Evolutionary conservation across 2,888 invertebrate genomes (phyloP), one percentile per base, ranked within the genome.

Genomic region (Octodonta nipae): DNA sequence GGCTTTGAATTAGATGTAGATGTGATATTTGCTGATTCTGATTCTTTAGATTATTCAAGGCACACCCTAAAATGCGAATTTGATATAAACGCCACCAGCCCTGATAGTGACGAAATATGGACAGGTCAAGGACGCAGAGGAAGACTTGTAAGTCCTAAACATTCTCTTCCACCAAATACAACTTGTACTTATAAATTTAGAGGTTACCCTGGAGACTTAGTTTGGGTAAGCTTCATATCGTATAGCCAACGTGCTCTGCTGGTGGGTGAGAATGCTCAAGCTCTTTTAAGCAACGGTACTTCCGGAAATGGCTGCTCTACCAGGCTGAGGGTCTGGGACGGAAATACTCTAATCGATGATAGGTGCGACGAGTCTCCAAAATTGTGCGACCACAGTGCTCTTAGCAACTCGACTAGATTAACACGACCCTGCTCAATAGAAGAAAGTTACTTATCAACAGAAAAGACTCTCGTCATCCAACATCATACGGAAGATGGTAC

Each of bases 1-100:
- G 83, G 83, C 34, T 82, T 88, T 50, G 88, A 88, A 53, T 69
- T 89, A 26, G 78, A 82, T 48, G 82, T 87, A n/a, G 84, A 85
- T 50, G 81, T 89, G 22, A 74, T 87, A 22, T 87, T 87, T 55
- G 81, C 84, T 1, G 86, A 88, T 55, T 86, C 85, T 0, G 86
- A 86, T 52, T 84, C 85, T 1, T 69, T 82, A 30, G 87, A 88
- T 55, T 87, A 83, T 54, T 82, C 82, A 3, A 71, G 71, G 35
- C 71, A 73, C 48, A 46, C 43, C 15, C 32, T 46, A 10, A 55
- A 73, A 22, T 82, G 82, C 52, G 79, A 81, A 58, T 82, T 82
- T 54, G 73, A 79, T 56, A 75, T 82, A 37, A 81, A 81, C 54
- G 80, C 82, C 14, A 78, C 80, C 1, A 73, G 71, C 41, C 69